Conservation (phyloP, 2,113 vertebrate species). For the Sturnus vulgaris region DNA sequence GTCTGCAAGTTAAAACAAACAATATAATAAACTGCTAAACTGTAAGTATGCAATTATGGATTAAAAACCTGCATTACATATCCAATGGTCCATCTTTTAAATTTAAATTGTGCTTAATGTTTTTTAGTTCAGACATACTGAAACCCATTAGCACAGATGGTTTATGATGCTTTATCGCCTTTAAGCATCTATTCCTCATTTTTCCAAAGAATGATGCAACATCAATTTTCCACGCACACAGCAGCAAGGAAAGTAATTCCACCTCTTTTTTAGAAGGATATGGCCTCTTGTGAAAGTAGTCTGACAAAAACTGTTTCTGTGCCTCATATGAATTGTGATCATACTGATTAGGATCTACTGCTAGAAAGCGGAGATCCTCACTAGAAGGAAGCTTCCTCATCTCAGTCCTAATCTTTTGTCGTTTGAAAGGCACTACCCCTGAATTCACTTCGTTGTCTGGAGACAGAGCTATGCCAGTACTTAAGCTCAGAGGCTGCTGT, state of each 20-base stretch:
- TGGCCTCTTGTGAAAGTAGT: conserved; percentile 89
- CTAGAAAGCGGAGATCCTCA: conserved; percentile 72
- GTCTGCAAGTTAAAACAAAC: not conserved
- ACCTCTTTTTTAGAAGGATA: conserved; percentile 86
- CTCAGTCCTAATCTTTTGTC: conserved; percentile 73
- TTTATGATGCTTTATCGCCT: conserved; percentile 78
- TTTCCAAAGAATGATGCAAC: conserved; percentile 83
- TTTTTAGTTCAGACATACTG: conserved; percentile 86
- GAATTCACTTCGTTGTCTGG: conserved; percentile 3
- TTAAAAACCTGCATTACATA: conserved; percentile 6
- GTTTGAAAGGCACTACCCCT: conserved; percentile 71
- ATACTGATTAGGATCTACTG: conserved; percentile 75
- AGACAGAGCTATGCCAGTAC: not conserved
- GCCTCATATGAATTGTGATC: conserved; percentile 77
- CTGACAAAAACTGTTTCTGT: conserved; percentile 84
- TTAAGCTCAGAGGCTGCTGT: not conserved
- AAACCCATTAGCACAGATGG: conserved; percentile 87
- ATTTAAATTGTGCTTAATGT: conserved; percentile 82
- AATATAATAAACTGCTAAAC: not conserved
- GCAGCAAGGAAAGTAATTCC: conserved; percentile 78
- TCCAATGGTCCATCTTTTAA: conserved; percentile 63
- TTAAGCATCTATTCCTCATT: conserved; percentile 85
- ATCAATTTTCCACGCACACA: conserved; percentile 83
- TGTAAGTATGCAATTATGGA: not conserved
- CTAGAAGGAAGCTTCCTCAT: not conserved